Percentiles rank a stretch among this genome's conserved stretches.
phyloP scores from a whole-genome alignment of 2,888 invertebrate genomes.

The Orgyia antiqua region DNA sequence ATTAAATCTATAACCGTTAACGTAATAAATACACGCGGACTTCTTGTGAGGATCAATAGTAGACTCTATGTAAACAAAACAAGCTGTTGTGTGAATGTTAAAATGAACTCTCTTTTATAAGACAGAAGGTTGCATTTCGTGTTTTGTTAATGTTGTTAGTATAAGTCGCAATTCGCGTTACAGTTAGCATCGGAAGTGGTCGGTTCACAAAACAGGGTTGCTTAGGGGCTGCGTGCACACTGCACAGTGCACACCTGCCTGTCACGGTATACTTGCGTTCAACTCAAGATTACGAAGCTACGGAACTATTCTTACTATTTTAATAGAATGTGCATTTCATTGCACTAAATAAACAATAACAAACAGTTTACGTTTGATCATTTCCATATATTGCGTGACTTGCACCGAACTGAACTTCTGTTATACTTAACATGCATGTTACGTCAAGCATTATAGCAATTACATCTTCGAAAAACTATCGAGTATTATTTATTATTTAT shows the following conservation, averaged over 20 bases:
- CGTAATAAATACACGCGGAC: constrained; percentile 40
- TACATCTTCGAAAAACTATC: no score
- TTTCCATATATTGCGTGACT: no score
- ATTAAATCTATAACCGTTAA: constrained; percentile 49
- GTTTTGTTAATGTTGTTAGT: constrained; percentile 11
- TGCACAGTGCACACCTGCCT: constrained; percentile 62
- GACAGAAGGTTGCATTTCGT: constrained; percentile 16
- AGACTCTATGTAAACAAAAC: constrained; percentile 19
- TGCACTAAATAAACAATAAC: no score
- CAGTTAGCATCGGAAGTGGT: constrained; percentile 44
- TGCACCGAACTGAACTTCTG: no score
- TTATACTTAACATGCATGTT: no score
- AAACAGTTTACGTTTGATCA: no score
- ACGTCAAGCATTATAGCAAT: no score
- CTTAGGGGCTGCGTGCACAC: constrained; percentile 43
- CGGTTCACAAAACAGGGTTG: constrained; percentile 26
- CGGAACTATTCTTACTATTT: no score
- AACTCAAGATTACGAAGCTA: constrained; percentile 22
- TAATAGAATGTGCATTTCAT: no score
- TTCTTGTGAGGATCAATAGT: constrained; percentile 16
- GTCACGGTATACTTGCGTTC: constrained; percentile 41
- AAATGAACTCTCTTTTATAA: neutral
- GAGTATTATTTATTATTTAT: no score
- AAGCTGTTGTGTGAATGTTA: neutral
- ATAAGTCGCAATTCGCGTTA: constrained; percentile 37